Conservation (phyloP, 2,113 vertebrate species). For the Anguilla rostrata region DNA sequence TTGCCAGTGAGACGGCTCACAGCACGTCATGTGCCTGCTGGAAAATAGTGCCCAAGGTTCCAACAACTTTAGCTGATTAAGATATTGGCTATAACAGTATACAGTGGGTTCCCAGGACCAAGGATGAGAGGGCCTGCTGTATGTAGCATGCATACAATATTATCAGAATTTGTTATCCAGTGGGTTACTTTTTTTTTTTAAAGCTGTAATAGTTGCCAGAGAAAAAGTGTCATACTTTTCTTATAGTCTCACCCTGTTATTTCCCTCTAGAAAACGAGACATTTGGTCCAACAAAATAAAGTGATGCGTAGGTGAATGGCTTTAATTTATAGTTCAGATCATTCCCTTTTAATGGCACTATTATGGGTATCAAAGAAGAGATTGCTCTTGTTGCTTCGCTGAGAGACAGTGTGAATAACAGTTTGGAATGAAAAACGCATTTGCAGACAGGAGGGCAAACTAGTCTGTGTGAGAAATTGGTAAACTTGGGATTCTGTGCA, state of each 20-base stretch:
- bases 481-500: not conserved
- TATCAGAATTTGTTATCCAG: not conserved
- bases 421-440: constrained; percentile 23
- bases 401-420: constrained; percentile 14
- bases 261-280: constrained; percentile 8
- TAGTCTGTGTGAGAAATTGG: constrained; percentile 15
- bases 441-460: constrained; percentile 17
- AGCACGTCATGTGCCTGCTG: too few relatives aligned
- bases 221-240: not conserved
- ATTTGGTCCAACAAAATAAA: constrained; percentile 30
- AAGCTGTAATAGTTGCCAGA: too few relatives aligned
- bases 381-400: constrained; percentile 11
- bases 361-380: constrained; percentile 40
- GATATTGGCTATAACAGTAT: not conserved
- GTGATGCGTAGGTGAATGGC: constrained; percentile 32
- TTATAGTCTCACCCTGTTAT: not conserved
- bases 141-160: not conserved
- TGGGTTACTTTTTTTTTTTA: too few relatives aligned
- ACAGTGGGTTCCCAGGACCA: not conserved
- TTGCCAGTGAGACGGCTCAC: too few relatives aligned
- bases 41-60: not conserved
- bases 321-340: constrained; percentile 35
- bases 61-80: too few relatives aligned
- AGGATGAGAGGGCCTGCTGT: not conserved
- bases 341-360: constrained; percentile 35